Percentiles rank a stretch among this genome's conserved stretches.
Evolutionary conservation across 1,140 invertebrate genomes (phyloP).

Genomic region (Chrysomallon squamiferum): DNA sequence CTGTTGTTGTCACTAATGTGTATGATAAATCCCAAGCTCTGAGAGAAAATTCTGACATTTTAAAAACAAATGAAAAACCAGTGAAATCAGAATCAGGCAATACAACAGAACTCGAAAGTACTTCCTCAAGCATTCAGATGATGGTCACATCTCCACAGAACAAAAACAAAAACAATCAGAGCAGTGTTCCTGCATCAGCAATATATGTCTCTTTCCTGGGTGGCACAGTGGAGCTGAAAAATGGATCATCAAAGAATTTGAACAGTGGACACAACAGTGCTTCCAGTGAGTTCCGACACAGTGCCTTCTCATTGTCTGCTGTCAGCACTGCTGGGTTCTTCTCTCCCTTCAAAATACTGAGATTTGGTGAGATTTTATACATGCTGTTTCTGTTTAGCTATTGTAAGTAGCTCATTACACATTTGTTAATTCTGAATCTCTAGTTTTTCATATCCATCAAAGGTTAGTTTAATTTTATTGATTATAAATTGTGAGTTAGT

Average conservation of each 20-base stretch:
- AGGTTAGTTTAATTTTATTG: too few species aligned
- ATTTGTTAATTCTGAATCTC: too few species aligned
- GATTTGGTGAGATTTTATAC: background rate
- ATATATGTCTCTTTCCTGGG: conserved; percentile 19
- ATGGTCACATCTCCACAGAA: background rate
- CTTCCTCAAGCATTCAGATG: too few species aligned
- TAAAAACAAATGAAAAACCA: too few species aligned
- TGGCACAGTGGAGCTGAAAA: conserved; percentile 9
- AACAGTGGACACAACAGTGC: conserved; percentile 4
- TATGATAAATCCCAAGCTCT: too few species aligned
- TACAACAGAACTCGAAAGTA: too few species aligned
- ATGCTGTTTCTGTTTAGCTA: background rate
- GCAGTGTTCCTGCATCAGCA: background rate
- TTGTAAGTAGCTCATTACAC: too few species aligned
- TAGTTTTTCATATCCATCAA: too few species aligned
- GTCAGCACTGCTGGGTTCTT: conserved; percentile 40
- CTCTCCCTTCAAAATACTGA: background rate
- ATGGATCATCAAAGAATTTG: conserved; percentile 1
- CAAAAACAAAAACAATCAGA: background rate
- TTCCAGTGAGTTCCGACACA: conserved; percentile 16
- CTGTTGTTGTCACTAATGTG: too few species aligned
- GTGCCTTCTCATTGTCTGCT: conserved; percentile 22
- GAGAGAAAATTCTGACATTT: too few species aligned
- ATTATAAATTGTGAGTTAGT: too few species aligned
- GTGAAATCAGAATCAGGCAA: too few species aligned